These are phyloP conservation scores for Gadopsis bispinosus DNA, from an alignment of 2,797 vertebrate species.

Conservation along the genomic window DNA sequence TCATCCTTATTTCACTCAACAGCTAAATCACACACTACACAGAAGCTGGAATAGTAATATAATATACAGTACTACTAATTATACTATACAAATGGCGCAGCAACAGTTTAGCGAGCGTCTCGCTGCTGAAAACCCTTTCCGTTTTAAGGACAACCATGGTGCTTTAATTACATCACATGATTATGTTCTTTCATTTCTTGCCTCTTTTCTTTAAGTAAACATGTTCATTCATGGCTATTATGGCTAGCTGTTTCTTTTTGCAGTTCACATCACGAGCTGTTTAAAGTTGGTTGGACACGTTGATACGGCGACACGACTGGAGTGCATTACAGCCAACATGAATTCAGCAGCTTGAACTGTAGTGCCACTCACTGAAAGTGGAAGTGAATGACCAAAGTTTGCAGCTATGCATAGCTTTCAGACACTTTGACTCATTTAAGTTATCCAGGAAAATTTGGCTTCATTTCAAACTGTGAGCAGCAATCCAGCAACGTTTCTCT, in stretches of 20 bases:
- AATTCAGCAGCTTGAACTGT: background rate
- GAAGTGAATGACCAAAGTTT: background rate
- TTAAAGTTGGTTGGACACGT: background rate
- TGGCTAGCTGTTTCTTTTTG: background rate
- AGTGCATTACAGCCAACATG: background rate
- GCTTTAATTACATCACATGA: background rate
- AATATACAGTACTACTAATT: background rate
- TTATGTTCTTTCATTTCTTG: background rate
- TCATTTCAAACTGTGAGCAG: background rate
- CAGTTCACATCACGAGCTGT: background rate
- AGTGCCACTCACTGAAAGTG: background rate
- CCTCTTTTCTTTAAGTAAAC: background rate
- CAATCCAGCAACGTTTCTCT: too few species aligned
- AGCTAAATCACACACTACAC: slow-evolving; percentile 20
- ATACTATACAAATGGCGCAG: background rate
- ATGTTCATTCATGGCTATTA: background rate
- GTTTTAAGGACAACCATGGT: slow-evolving; percentile 2
- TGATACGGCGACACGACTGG: background rate
- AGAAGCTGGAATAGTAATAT: background rate
- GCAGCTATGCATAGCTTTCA: background rate
- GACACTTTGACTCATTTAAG: background rate
- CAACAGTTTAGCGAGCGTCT: background rate
- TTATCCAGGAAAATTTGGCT: background rate
- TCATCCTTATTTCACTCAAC: slow-evolving; percentile 15
- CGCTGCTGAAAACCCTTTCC: background rate